Conservation (phyloP, 2,113 vertebrate genomes). For the Corynorhinus townsendii region DNA sequence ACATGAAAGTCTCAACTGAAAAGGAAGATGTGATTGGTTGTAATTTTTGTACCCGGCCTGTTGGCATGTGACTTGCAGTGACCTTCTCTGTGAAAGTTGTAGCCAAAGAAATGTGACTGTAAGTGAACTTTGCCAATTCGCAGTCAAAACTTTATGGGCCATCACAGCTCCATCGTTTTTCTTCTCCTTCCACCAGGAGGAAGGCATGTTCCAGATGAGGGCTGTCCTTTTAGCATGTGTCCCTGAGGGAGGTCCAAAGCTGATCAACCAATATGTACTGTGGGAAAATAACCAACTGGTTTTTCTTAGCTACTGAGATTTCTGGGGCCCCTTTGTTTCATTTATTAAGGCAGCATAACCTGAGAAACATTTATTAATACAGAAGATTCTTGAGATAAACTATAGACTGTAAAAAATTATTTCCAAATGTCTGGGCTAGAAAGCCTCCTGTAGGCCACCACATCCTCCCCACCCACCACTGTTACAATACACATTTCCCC, state of each 20-base stretch:
- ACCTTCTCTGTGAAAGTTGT: background rate
- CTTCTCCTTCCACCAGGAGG: background rate
- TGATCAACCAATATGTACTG: background rate
- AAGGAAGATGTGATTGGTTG: background rate
- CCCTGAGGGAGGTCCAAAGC: background rate
- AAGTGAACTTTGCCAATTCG: background rate
- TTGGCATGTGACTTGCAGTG: background rate
- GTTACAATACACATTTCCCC: background rate
- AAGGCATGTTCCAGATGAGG: background rate
- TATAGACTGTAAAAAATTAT: background rate
- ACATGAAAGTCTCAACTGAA: background rate
- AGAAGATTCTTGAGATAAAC: background rate
- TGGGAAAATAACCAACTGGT: background rate
- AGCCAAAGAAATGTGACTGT: constrained; percentile 9
- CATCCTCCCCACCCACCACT: background rate
- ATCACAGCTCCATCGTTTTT: background rate
- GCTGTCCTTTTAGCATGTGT: background rate
- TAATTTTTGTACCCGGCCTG: background rate
- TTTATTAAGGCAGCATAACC: background rate
- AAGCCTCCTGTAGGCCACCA: background rate
- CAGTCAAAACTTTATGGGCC: background rate
- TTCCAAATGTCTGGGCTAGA: background rate
- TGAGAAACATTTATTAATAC: background rate
- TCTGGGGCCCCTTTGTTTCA: background rate
- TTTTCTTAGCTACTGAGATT: constrained; percentile 20